Evolutionary conservation across 2,797 vertebrate species (phyloP), one percentile per base, ranked within the genome.

Genomic region (Microhierax caerulescens): DNA sequence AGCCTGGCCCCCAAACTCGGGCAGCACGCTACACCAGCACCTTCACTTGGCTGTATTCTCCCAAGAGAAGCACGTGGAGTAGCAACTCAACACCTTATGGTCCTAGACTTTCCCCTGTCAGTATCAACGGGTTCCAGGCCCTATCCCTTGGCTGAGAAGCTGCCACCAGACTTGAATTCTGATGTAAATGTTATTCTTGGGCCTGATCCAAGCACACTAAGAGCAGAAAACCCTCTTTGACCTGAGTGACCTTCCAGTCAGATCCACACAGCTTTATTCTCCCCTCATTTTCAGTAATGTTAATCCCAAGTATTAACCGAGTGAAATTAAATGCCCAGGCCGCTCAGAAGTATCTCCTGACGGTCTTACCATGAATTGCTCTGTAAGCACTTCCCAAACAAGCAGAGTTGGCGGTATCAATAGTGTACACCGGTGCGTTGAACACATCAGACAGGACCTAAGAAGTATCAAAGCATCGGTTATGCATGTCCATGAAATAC

Each of bases 361-460:
- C 61, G 82, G 91, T 70, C 98, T 98, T 98, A 99, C 99, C 99
- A 0, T 99, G 99, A 85, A 99, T 98, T 54, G 99, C 99, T 97
- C 99, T 98, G 98, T 99, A 99, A 32, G 99, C 99, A 10, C 98
- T 98, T 59, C 99, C 99, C 80, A 99, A 97, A 43, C 99, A 99
- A 67, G 99, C 98, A 0, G 99, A 99, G 98, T 99, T 98, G 53
- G 99, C 95, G 2, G 99, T 98, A 84, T 99, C 98, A 1, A 98
- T 99, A 91, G 98, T 98, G 96, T 98, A 99, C 60, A 99, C 99
- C 0, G 99, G 99, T 41, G 98, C 98, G 1, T 97, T 98, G 91
- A 99, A 99, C 59, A 99, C 98, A 6, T 99, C 99, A 5, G 99
- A 98, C 73, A 99, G 96, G 63, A 99, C 99, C 99, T 99, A 95